phyloP scores from a whole-genome alignment of 2,888 invertebrate species.

The Ochlodes sylvanus region DNA sequence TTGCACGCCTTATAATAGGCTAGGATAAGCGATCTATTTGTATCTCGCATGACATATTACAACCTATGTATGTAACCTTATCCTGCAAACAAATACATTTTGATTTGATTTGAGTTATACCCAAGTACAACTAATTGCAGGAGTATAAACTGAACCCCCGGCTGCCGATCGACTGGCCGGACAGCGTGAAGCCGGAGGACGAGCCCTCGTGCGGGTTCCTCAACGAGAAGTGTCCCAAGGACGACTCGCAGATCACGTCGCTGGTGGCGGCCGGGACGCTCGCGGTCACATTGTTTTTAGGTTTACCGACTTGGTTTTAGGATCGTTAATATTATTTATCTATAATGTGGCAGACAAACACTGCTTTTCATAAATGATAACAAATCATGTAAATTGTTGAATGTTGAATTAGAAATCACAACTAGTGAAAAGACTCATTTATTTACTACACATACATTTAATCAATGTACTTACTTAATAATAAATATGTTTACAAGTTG shows the following conservation, averaged over 20 bases:
- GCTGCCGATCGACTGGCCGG: conserved; percentile 92
- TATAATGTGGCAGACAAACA: too few relatives aligned
- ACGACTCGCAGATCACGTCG: conserved; percentile 91
- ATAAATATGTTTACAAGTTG: conserved; percentile 10
- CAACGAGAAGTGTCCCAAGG: conserved; percentile 94
- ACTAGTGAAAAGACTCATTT: conserved; percentile 1
- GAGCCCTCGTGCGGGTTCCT: conserved; percentile 98
- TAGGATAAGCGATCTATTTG: too few relatives aligned
- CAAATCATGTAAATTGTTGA: background rate
- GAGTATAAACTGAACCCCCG: conserved; percentile 90
- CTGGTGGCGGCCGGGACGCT: conserved; percentile 93
- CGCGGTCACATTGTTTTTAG: conserved; percentile 92
- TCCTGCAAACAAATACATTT: too few relatives aligned
- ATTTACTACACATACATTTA: conserved; percentile 19
- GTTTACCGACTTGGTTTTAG: too few relatives aligned
- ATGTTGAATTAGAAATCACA: background rate
- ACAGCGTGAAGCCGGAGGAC: conserved; percentile 92
- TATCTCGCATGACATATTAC: too few relatives aligned
- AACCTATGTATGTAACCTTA: too few relatives aligned
- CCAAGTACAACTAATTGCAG: conserved; percentile 66
- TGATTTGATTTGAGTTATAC: too few relatives aligned
- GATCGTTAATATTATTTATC: too few relatives aligned
- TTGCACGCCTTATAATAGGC: too few relatives aligned
- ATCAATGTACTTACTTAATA: conserved; percentile 19
- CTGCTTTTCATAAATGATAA: too few relatives aligned